These are phyloP conservation scores for Minunthozetes semirufus DNA, from an alignment of 2,888 invertebrate genomes.

Conservation along the genomic window DNA sequence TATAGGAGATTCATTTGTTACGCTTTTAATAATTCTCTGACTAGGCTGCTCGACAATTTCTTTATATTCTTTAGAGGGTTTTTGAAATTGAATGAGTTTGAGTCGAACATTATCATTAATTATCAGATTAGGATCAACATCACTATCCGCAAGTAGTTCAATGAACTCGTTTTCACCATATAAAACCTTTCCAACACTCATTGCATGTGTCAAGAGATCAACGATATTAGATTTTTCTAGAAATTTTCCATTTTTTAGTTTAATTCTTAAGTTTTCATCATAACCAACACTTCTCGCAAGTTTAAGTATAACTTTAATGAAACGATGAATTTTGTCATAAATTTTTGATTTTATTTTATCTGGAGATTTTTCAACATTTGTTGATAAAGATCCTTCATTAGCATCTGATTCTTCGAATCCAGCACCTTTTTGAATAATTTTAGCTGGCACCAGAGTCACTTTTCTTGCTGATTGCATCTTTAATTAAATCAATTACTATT, in stretches of 20 bases:
- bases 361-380: background rate
- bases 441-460: background rate
- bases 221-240: slow-evolving; percentile 5
- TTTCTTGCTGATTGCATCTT: background rate
- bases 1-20: too few species aligned
- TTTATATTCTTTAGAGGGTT: too few species aligned
- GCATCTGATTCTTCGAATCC: background rate
- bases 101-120: slow-evolving; percentile 15
- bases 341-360: slow-evolving; percentile 13
- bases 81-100: background rate
- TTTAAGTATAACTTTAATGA: slow-evolving; percentile 18
- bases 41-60: too few species aligned
- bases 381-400: background rate
- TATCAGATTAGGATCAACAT: slow-evolving; percentile 9
- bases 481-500: background rate
- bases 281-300: slow-evolving; percentile 19
- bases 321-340: background rate
- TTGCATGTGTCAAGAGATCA: slow-evolving; percentile 13
- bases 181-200: background rate
- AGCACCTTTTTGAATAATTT: background rate
- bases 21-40: too few species aligned
- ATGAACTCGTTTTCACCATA: slow-evolving; percentile 21
- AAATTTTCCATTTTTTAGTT: slow-evolving; percentile 4
- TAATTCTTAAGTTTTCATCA: slow-evolving; percentile 11
- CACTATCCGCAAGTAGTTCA: background rate